These are phyloP conservation scores for Campopleginae sp. DNA, from an alignment of 2,888 invertebrate species.

Conservation along the genomic window DNA sequence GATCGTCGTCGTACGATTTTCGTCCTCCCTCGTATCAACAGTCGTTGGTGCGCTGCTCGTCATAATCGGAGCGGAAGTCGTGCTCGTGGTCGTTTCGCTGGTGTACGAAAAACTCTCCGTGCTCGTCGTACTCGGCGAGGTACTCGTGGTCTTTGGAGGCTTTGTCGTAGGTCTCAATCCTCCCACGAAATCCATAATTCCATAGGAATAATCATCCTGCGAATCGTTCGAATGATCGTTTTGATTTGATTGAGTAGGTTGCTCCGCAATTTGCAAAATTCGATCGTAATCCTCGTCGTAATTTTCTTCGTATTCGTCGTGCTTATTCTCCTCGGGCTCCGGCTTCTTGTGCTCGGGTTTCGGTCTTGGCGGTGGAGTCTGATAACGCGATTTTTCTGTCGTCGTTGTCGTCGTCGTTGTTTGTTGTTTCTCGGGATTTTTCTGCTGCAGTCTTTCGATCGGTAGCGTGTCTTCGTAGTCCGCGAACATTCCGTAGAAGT, in stretches of 20 bases:
- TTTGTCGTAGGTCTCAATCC: slow-evolving; percentile 12
- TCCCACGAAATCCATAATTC: slow-evolving; percentile 35
- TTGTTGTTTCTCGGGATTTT: slow-evolving; percentile 52
- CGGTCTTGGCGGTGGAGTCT: slow-evolving; percentile 62
- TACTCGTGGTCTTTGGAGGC: slow-evolving; percentile 9
- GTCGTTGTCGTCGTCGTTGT: slow-evolving; percentile 61
- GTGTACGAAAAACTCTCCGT: slow-evolving; percentile 26
- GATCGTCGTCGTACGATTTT: slow-evolving; percentile 23
- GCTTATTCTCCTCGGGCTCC: slow-evolving; percentile 54
- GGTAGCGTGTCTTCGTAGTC: slow-evolving; percentile 73
- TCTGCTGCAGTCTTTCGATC: slow-evolving; percentile 78
- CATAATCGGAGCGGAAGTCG: slow-evolving; percentile 56
- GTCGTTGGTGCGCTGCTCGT: slow-evolving; percentile 35
- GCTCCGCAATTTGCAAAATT: slow-evolving; percentile 8
- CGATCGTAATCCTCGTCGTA: slow-evolving; percentile 80
- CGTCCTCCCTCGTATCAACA: slow-evolving; percentile 7
- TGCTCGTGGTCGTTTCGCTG: slow-evolving; percentile 54
- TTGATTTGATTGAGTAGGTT: slow-evolving; percentile 18
- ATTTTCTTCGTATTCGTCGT: slow-evolving; percentile 83
- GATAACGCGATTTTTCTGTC: slow-evolving; percentile 62
- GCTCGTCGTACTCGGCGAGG: slow-evolving; percentile 58
- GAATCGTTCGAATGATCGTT: slow-evolving; percentile 30
- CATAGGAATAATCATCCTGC: slow-evolving; percentile 48
- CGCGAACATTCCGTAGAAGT: slow-evolving; percentile 63
- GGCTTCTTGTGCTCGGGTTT: slow-evolving; percentile 29